Conservation (phyloP, 1,140 invertebrate species). For the Sitophilus oryzae region DNA sequence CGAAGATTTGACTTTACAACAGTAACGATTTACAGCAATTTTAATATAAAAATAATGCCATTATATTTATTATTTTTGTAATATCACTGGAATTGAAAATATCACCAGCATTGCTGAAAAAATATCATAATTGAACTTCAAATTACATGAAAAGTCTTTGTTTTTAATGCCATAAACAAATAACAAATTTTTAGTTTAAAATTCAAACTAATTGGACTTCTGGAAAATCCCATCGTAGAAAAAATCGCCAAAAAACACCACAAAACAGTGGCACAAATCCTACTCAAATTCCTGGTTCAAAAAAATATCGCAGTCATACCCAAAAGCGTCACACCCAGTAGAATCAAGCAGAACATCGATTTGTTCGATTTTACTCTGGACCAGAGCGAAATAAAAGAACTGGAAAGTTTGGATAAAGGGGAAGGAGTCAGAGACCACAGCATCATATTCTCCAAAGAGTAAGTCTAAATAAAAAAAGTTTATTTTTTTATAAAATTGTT, state of each 20-base stretch:
- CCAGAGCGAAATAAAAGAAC: conserved; percentile 48
- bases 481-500: conserved; percentile 19
- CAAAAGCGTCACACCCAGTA: conserved; percentile 68
- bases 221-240: conserved; percentile 60
- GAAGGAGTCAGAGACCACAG: conserved; percentile 51
- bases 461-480: background rate
- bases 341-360: conserved; percentile 60
- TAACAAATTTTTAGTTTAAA: conserved; percentile 32
- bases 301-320: conserved; percentile 71
- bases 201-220: conserved; percentile 56
- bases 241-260: conserved; percentile 62
- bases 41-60: too few species aligned
- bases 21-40: too few species aligned
- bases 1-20: background rate
- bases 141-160: too few species aligned
- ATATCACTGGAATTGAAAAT: too few species aligned
- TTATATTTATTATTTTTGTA: too few species aligned
- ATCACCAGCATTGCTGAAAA: too few species aligned
- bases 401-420: conserved; percentile 56
- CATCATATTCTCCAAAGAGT: conserved; percentile 36
- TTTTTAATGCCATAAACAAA: too few species aligned
- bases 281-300: conserved; percentile 70
- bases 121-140: too few species aligned
- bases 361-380: conserved; percentile 59
- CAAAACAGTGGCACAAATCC: conserved; percentile 71